A percentile compares a stretch with the other conserved stretches of the same genome.
phyloP scores from a whole-genome alignment of 2,797 vertebrate genomes.

The Odontamblyopus rebecca region DNA sequence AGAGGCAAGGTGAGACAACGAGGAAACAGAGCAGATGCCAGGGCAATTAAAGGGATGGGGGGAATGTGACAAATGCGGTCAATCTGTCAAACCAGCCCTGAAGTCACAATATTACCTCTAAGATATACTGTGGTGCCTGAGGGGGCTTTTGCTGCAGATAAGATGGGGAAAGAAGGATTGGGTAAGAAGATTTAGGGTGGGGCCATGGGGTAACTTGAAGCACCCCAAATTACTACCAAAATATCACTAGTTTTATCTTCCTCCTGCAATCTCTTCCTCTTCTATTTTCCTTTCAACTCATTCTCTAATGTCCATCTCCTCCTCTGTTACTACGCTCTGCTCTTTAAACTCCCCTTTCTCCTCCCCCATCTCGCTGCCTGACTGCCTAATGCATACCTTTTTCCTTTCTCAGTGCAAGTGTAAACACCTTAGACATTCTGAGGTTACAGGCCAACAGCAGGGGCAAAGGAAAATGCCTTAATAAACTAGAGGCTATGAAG shows the following conservation, averaged over 20 bases:
- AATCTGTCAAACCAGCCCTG: slow-evolving; percentile 82
- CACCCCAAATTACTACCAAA: slow-evolving; percentile 19
- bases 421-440: slow-evolving; percentile 63
- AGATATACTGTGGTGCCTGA: slow-evolving; percentile 80
- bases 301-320: slow-evolving; percentile 39
- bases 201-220: slow-evolving; percentile 14
- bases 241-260: slow-evolving; percentile 37
- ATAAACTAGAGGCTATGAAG: slow-evolving; percentile 22
- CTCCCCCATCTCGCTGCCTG: neutral
- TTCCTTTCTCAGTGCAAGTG: slow-evolving; percentile 44
- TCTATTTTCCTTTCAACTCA: slow-evolving; percentile 59
- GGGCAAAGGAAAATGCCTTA: slow-evolving; percentile 22
- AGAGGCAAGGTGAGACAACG: slow-evolving; percentile 45
- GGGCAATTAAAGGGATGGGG: slow-evolving; percentile 78
- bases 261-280: slow-evolving; percentile 49
- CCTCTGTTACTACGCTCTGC: slow-evolving; percentile 29
- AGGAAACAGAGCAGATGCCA: slow-evolving; percentile 83
- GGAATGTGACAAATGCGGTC: slow-evolving; percentile 84
- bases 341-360: slow-evolving; percentile 6
- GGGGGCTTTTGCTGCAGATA: slow-evolving; percentile 63
- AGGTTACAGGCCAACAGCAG: slow-evolving; percentile 28
- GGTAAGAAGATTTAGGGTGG: slow-evolving; percentile 37
- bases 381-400: slow-evolving; percentile 28
- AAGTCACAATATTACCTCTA: slow-evolving; percentile 78
- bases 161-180: slow-evolving; percentile 46